Conservation (phyloP, 2,888 invertebrate species). For the Automeris io region DNA sequence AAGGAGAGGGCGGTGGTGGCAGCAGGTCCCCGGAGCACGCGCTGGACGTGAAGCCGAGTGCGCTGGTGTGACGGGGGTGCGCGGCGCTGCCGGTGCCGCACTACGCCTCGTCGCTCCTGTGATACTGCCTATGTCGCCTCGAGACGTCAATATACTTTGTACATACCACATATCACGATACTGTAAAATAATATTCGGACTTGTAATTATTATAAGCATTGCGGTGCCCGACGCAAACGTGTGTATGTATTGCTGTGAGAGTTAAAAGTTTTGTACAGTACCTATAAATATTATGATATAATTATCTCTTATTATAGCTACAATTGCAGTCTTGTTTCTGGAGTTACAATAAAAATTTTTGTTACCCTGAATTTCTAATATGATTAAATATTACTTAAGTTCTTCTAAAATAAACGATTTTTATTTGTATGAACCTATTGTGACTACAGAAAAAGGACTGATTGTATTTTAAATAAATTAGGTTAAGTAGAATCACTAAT, state of each 20-base stretch:
- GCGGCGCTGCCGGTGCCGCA: conserved; percentile 59
- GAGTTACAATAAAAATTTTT: neutral
- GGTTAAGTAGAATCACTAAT: conserved; percentile 67
- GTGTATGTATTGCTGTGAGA: conserved; percentile 60
- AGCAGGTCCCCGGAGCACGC: conserved; percentile 74
- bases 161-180: conserved; percentile 68
- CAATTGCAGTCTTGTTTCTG: conserved; percentile 14
- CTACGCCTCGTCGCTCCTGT: conserved; percentile 61
- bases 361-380: too few species aligned
- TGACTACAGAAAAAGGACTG: conserved; percentile 11
- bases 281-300: conserved; percentile 64
- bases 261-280: conserved; percentile 71
- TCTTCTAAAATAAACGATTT: too few species aligned
- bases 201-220: conserved; percentile 44
- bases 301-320: conserved; percentile 60
- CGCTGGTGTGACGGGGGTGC: conserved; percentile 86
- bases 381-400: too few species aligned
- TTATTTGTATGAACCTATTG: too few species aligned
- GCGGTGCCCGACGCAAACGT: conserved; percentile 35
- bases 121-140: conserved; percentile 36
- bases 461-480: conserved; percentile 54
- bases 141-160: conserved; percentile 28
- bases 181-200: conserved; percentile 46
- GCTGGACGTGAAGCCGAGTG: conserved; percentile 84
- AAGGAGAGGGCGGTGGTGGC: conserved; percentile 77